phyloP scores from a whole-genome alignment of 2,888 invertebrate genomes.

The Brassicogethes aeneus region DNA sequence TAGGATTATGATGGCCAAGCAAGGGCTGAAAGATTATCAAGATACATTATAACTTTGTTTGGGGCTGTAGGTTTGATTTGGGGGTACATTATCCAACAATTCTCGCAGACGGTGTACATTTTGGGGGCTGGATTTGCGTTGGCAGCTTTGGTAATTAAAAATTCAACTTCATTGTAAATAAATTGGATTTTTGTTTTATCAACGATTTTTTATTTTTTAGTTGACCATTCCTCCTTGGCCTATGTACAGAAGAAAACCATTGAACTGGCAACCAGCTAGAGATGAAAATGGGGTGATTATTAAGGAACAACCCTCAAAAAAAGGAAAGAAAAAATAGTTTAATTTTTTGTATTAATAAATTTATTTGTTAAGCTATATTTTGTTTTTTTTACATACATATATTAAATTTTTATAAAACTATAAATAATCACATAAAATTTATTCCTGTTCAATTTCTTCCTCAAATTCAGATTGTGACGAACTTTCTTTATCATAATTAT shows the following conservation, averaged over 20 bases:
- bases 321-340: slow-evolving; percentile 24
- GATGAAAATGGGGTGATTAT: slow-evolving; percentile 29
- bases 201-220: slow-evolving; percentile 35
- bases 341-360: not conserved
- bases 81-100: slow-evolving; percentile 92
- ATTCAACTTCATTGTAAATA: slow-evolving; percentile 1
- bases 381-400: no score
- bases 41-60: slow-evolving; percentile 83
- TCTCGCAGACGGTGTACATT: slow-evolving; percentile 91
- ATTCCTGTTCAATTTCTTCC: no score
- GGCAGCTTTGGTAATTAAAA: slow-evolving; percentile 71
- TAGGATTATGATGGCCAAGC: slow-evolving; percentile 88
- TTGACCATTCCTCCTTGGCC: slow-evolving; percentile 95
- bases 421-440: no score
- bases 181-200: no score
- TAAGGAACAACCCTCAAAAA: slow-evolving; percentile 22
- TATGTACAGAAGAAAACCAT: slow-evolving; percentile 78
- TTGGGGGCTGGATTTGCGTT: slow-evolving; percentile 84
- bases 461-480: no score
- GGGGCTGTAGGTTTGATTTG: slow-evolving; percentile 85
- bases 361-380: not conserved
- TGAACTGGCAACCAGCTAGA: slow-evolving; percentile 74
- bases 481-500: not conserved
- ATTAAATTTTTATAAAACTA: no score
- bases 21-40: slow-evolving; percentile 79